Base-by-base conservation (phyloP, 2,888 invertebrate species). In the Mechanitis mazaeus region DNA sequence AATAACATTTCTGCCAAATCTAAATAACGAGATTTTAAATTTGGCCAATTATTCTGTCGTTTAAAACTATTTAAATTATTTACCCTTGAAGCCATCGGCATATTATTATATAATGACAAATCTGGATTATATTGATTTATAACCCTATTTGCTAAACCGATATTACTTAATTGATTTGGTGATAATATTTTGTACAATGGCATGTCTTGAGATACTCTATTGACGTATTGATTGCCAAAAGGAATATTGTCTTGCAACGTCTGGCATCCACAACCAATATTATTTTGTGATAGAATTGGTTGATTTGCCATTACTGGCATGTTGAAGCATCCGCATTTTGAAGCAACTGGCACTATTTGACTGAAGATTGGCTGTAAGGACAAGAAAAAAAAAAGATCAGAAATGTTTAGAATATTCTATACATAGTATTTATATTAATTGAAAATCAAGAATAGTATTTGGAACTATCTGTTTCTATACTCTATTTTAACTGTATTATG, bases 311-410 rank as follows among this genome's bases (percentile, higher is more conserved):
- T 66, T 54, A 66, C 38, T 54, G 71, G 68, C 53, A 64, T 33
- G 45, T 65, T 65, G 57, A 64, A 57, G 45, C 61, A 67, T 33
- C 73, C 74, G 33, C 58, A 64, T 47, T 58, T 58, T n/a, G 64
- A 50, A 59, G 70, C 68, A 50, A 64, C 54, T 9, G 63, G 59
- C 33, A 67, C 50, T 1, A 70, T 11, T 62, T 81, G 77, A 3
- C 69, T 69, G 12, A 65, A 38, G 31, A 70, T 66, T 6, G 66
- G 59, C 83, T 83, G 78, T 47, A 59, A 71, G 47, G 56, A 55
- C 60, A 46, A 38, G 11, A 31, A 38, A 11, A 38, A 33, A 35
- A 50, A n/a, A 45, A 28, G 20, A 38, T 45, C 45, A 20, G 3
- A 35, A 46, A 42, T 3, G 9, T 12, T 31, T 42, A 45, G 20